Base-by-base conservation (phyloP, 37 sponge, comb jelly and placozoan species). In the Aphrocallistes beatrix region DNA sequence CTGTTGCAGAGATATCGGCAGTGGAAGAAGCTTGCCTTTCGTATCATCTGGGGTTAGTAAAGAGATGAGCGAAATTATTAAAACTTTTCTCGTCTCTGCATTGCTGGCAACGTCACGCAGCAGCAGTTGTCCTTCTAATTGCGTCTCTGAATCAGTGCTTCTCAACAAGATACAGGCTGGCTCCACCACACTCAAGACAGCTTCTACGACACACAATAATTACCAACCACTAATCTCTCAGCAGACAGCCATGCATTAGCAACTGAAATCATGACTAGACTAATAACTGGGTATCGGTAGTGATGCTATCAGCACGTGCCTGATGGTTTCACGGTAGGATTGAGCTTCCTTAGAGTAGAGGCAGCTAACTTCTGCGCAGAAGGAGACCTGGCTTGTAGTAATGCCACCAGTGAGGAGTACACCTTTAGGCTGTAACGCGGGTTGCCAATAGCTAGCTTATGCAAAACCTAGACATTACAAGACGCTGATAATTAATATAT, bases 371-470 rank as follows among this genome's bases (percentile, higher is more conserved):
- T 85, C 83, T 95, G 94, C 0, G 96, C 94, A 37, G 87, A 84
- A 36, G 51, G 86, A 17, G 92, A 91, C 21, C 88, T 39, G 47
- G 91, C 89, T 9, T 92, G 83, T 0, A 98, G 90, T 32, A 97
- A 90, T 17, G 92, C 88, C 0, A 95, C 90, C 36, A 97, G 86
- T 0, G 91, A 89, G 51, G 91, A 91, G 90, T 97, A 95, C 38
- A 97, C 92, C 83, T 93, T 94, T 37, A 88, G 88, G 84, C 95
- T 93, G 82, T 95, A 94, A 37, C 88, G 89, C 38, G 96, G 96
- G 82, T 95, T 97, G 40, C 96, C 98, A 92, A 92, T 60, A 28
- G 75, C 75, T 3, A 60, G 75, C 34, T 82, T 36, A 32, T 84
- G 38, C 36, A 23, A 51, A 36, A 86, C 51, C 39, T 84, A 86